Percentiles rank a stretch among this genome's conserved stretches.
Conservation (phyloP, 2,113 vertebrate species). For the Aphyosemion australe region DNA sequence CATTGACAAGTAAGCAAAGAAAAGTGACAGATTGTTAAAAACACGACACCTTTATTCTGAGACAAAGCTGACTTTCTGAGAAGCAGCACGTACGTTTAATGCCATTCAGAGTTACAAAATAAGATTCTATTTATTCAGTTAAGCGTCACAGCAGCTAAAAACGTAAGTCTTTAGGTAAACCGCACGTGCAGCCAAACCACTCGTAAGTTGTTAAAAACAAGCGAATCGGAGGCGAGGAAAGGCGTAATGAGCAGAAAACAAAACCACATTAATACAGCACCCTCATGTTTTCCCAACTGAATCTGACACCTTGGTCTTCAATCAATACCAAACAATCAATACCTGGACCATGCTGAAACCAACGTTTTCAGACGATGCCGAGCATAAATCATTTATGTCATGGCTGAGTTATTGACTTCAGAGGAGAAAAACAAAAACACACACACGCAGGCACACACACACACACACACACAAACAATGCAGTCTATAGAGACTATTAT, state of each 20-base stretch:
- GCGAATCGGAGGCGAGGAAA: conserved; percentile 10
- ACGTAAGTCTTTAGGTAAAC: conserved; percentile 31
- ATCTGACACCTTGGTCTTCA: conserved; percentile 58
- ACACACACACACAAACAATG: conserved; percentile 5
- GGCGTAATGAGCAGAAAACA: conserved; percentile 52
- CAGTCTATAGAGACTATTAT: background rate
- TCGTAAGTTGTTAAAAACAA: conserved; percentile 21
- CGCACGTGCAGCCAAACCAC: background rate
- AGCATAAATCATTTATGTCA: conserved; percentile 71
- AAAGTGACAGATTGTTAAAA: conserved; percentile 12
- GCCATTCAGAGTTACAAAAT: conserved; percentile 16
- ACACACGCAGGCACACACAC: conserved; percentile 17
- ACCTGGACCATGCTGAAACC: conserved; percentile 57
- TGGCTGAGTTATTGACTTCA: conserved; percentile 63
- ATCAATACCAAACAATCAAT: conserved; percentile 69
- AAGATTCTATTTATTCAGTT: background rate
- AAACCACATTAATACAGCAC: conserved; percentile 36
- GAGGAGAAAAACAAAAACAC: conserved; percentile 57
- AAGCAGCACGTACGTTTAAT: conserved; percentile 2
- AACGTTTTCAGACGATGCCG: conserved; percentile 64
- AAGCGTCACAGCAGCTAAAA: background rate
- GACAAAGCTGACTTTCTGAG: conserved; percentile 16
- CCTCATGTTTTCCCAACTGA: conserved; percentile 43
- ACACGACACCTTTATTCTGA: conserved; percentile 15
- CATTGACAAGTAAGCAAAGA: conserved; percentile 15